Percentiles rank a stretch among this genome's conserved stretches.
Evolutionary conservation across 1,140 invertebrate species (phyloP).

Genomic region (Drosophila kanapiae): DNA sequence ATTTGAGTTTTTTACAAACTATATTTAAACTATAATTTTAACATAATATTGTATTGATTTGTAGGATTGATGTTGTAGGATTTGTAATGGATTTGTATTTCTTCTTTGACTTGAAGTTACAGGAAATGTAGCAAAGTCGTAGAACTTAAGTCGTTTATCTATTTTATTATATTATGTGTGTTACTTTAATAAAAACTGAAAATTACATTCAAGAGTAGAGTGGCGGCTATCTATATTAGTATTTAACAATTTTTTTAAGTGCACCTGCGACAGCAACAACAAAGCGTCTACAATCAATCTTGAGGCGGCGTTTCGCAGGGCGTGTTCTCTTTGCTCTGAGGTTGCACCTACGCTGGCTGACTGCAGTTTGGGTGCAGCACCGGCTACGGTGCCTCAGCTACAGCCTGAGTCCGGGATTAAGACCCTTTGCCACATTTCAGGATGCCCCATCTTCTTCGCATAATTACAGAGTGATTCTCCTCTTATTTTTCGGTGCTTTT

Average conservation of each 20-base stretch:
- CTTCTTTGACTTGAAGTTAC: no score
- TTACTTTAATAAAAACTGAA: no score
- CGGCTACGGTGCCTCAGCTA: background rate
- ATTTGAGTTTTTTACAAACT: no score
- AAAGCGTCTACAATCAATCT: slow-evolving; percentile 74
- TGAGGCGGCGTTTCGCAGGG: slow-evolving; percentile 63
- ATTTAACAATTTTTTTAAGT: slow-evolving; percentile 3
- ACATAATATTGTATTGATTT: no score
- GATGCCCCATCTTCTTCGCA: slow-evolving; percentile 56
- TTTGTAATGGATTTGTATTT: no score
- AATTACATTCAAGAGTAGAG: no score
- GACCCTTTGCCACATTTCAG: slow-evolving; percentile 61
- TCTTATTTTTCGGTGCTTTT: slow-evolving; percentile 31
- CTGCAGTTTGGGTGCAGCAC: slow-evolving; percentile 52
- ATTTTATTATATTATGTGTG: background rate
- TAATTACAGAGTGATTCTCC: slow-evolving; percentile 67
- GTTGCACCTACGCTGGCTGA: slow-evolving; percentile 71
- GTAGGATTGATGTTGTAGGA: no score
- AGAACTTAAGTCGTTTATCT: background rate
- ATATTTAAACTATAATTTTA: no score
- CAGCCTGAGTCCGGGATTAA: slow-evolving; percentile 63
- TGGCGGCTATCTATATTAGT: no score
- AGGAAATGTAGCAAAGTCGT: no score
- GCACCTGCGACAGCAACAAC: slow-evolving; percentile 36
- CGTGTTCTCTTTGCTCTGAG: slow-evolving; percentile 81